Evolutionary conservation across 2,888 invertebrate genomes (phyloP).

Genomic region (Andrena haemorrhoa): DNA sequence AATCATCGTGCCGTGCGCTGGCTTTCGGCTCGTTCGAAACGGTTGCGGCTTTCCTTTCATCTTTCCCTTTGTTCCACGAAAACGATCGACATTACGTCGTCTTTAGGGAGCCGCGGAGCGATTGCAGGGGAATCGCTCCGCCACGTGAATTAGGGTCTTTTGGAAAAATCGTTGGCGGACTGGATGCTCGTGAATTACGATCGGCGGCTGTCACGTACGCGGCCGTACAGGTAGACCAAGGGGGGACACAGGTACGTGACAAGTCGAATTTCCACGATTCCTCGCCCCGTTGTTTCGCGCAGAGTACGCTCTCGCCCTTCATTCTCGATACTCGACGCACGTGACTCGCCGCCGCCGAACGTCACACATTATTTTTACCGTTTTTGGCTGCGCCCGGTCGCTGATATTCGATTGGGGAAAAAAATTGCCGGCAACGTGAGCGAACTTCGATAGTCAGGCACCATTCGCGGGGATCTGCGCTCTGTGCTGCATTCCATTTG

Average conservation of each 20-base stretch:
- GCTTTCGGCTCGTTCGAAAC: not conserved
- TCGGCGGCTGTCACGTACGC: slow-evolving; percentile 54
- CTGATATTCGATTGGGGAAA: slow-evolving; percentile 38
- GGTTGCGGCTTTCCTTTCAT: not conserved
- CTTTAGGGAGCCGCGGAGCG: slow-evolving; percentile 19
- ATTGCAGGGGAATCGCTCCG: slow-evolving; percentile 45
- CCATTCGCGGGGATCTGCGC: not conserved
- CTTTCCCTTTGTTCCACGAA: not conserved
- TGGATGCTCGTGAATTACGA: slow-evolving; percentile 29
- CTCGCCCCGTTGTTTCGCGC: slow-evolving; percentile 20
- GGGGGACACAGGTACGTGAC: slow-evolving; percentile 43
- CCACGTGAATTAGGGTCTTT: slow-evolving; percentile 47
- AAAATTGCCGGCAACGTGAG: slow-evolving; percentile 35
- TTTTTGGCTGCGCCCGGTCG: not conserved
- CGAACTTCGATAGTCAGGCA: slow-evolving; percentile 5
- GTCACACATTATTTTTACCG: slow-evolving; percentile 50
- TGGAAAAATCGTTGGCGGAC: slow-evolving; percentile 46
- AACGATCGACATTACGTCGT: not conserved
- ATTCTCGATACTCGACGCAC: slow-evolving; percentile 7
- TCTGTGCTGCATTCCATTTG: slow-evolving; percentile 12
- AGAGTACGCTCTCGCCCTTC: not conserved
- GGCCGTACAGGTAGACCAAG: slow-evolving; percentile 28
- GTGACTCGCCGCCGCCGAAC: slow-evolving; percentile 4
- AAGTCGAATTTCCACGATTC: slow-evolving; percentile 36
- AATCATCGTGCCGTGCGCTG: no score